phyloP scores from a whole-genome alignment of 2,888 invertebrate genomes.

The Latheticus oryzae region DNA sequence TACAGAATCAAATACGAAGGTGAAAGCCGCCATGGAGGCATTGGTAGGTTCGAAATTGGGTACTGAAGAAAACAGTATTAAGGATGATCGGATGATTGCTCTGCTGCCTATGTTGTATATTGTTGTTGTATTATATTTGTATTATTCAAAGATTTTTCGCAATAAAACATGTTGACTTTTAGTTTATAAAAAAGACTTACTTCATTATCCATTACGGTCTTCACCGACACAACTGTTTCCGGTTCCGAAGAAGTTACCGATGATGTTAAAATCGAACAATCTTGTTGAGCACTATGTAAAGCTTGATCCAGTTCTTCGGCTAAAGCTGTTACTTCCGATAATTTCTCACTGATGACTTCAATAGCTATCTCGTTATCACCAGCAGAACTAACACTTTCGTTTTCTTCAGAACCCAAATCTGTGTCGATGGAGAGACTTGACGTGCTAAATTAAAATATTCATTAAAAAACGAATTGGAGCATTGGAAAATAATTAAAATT shows the following conservation, averaged over 20 bases:
- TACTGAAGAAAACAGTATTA: slow-evolving; percentile 45
- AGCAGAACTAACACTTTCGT: slow-evolving; percentile 8
- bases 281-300: slow-evolving; percentile 67
- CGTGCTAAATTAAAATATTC: slow-evolving; percentile 29
- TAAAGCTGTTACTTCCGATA: slow-evolving; percentile 74
- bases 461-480: not conserved
- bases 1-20: slow-evolving; percentile 59
- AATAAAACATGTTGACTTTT: slow-evolving; percentile 56
- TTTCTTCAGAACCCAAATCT: slow-evolving; percentile 44
- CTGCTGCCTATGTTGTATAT: slow-evolving; percentile 51
- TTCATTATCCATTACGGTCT: slow-evolving; percentile 53
- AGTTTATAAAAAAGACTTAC: slow-evolving; percentile 42
- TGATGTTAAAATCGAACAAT: slow-evolving; percentile 58
- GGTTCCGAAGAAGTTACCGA: slow-evolving; percentile 46
- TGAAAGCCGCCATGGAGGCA: slow-evolving; percentile 50
- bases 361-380: slow-evolving; percentile 72
- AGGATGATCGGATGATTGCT: slow-evolving; percentile 27
- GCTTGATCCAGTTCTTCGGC: slow-evolving; percentile 76
- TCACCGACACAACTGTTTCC: slow-evolving; percentile 50
- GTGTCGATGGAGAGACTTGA: slow-evolving; percentile 35
- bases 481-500: slow-evolving; percentile 3
- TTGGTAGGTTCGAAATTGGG: slow-evolving; percentile 48
- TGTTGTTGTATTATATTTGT: slow-evolving; percentile 50
- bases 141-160: too few species aligned
- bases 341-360: slow-evolving; percentile 74